These are phyloP conservation scores for Dicyrtomina minuta DNA, from an alignment of 2,888 invertebrate genomes.

Conservation along the genomic window DNA sequence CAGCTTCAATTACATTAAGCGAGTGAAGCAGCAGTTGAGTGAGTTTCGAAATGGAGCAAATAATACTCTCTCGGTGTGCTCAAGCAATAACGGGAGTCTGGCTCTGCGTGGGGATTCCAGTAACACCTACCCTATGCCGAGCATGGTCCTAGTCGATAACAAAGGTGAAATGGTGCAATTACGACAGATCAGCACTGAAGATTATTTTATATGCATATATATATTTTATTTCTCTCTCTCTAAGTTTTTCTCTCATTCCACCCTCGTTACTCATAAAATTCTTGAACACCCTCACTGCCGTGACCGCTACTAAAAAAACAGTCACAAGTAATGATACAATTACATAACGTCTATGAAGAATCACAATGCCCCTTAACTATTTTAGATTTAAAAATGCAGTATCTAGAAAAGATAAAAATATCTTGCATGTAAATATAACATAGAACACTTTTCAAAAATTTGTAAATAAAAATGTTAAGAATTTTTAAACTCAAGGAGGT, in stretches of 20 bases:
- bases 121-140: constrained; percentile 55
- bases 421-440: too few relatives aligned
- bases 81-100: constrained; percentile 35
- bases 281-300: too few relatives aligned
- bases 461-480: too few relatives aligned
- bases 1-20: constrained; percentile 79
- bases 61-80: constrained; percentile 37
- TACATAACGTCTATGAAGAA: too few relatives aligned
- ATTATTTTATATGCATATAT: constrained; percentile 65
- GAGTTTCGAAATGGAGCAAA: constrained; percentile 58
- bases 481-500: too few relatives aligned
- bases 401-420: too few relatives aligned
- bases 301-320: too few relatives aligned
- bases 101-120: constrained; percentile 37
- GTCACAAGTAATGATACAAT: too few relatives aligned
- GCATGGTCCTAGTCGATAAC: constrained; percentile 83
- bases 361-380: too few relatives aligned
- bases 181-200: constrained; percentile 81
- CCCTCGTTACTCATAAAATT: too few relatives aligned
- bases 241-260: not conserved
- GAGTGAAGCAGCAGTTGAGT: constrained; percentile 66
- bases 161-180: constrained; percentile 89
- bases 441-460: too few relatives aligned
- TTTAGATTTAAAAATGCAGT: too few relatives aligned
- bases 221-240: constrained; percentile 15